Percentiles rank a stretch among this genome's conserved stretches.
Conservation (phyloP, 2,888 invertebrate genomes). For the Drosophila percnosoma region DNA sequence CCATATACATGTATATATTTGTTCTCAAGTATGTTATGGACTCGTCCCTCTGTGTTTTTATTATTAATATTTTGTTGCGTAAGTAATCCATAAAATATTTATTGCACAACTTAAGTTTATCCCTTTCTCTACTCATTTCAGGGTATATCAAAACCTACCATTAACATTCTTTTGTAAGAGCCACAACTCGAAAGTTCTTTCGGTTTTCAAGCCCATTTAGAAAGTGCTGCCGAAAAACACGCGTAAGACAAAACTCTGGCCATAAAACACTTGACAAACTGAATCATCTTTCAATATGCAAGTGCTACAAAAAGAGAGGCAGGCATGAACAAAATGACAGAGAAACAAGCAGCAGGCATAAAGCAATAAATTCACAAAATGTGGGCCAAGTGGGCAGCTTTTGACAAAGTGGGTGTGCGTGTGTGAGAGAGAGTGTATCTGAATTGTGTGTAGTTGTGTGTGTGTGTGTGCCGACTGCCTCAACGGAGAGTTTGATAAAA, state of each 20-base stretch:
- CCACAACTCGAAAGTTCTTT: not conserved
- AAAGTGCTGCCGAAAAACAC: constrained; percentile 23
- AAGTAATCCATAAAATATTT: not conserved
- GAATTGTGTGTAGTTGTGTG: not conserved
- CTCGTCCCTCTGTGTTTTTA: too few species aligned
- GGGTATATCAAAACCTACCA: not conserved
- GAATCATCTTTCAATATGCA: constrained; percentile 34
- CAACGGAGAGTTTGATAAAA: constrained; percentile 6
- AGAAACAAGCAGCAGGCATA: constrained; percentile 1
- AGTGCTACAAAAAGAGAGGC: constrained; percentile 1
- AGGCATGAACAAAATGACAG: not conserved
- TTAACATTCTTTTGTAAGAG: not conserved
- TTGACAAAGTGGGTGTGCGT: constrained; percentile 31
- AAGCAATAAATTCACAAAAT: constrained; percentile 27
- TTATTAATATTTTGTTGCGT: not conserved
- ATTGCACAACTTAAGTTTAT: not conserved
- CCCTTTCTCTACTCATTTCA: not conserved
- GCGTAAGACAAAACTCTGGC: constrained; percentile 1
- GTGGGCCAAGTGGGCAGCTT: constrained; percentile 51
- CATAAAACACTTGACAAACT: constrained; percentile 26
- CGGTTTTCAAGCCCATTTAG: constrained; percentile 16
- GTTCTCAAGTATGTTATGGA: not conserved
- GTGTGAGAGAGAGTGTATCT: not conserved
- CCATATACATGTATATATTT: not conserved
- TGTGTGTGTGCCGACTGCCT: constrained; percentile 1